Percentiles rank a stretch among this genome's conserved stretches.
Evolutionary conservation across 2,888 invertebrate genomes (phyloP).

Genomic region (Branchellion lobata): DNA sequence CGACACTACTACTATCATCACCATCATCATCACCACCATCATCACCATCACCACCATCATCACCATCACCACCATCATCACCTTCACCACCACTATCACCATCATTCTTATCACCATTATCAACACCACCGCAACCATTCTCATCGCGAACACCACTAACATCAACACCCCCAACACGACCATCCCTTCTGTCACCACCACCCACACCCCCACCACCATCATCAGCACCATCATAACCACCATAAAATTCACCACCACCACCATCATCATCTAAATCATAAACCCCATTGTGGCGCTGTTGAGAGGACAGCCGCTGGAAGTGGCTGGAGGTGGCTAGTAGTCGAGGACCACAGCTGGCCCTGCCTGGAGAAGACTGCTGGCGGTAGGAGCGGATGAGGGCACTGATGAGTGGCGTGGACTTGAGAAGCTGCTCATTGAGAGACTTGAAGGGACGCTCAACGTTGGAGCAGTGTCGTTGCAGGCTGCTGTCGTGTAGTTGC

Average conservation of each 20-base stretch:
- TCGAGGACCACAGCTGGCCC: slow-evolving; percentile 1
- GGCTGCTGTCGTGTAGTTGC: background rate
- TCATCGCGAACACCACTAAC: background rate
- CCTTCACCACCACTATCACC: background rate
- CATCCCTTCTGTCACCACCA: background rate
- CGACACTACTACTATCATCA: background rate
- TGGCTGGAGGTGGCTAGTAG: background rate
- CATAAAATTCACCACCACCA: background rate
- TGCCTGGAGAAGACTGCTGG: background rate
- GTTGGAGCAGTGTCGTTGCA: background rate
- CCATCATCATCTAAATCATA: no score
- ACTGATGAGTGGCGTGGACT: slow-evolving; percentile 7
- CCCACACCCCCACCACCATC: background rate
- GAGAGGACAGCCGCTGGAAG: background rate
- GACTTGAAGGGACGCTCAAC: background rate
- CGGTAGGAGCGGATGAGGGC: background rate
- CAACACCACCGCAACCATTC: background rate
- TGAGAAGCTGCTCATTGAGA: slow-evolving; percentile 3
- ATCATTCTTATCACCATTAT: background rate
- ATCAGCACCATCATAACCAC: background rate
- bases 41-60: background rate
- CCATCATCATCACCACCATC: background rate
- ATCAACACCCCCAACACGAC: no score
- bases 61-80: background rate
- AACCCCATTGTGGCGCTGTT: no score